phyloP scores from a whole-genome alignment of 2,888 invertebrate species.

The Clostera curtula region DNA sequence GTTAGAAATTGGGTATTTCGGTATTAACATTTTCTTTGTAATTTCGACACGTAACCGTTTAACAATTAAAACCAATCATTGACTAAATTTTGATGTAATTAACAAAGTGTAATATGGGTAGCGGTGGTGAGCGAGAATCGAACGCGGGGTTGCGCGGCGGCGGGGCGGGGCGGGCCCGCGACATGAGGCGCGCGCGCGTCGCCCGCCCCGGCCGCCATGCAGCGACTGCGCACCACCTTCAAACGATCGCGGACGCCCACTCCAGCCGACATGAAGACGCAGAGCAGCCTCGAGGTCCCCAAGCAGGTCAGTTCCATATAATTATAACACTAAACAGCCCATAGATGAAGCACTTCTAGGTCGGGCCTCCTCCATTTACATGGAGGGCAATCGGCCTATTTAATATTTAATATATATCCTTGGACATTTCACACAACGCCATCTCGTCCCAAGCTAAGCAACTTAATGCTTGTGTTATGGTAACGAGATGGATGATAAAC shows the following conservation, averaged over 20 bases:
- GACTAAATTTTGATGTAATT: constrained; percentile 1
- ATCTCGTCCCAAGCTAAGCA: too few species aligned
- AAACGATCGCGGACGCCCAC: constrained; percentile 91
- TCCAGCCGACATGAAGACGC: constrained; percentile 93
- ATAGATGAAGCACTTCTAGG: too few species aligned
- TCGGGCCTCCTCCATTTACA: too few species aligned
- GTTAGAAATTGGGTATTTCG: too few species aligned
- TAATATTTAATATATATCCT: too few species aligned
- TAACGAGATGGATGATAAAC: too few species aligned
- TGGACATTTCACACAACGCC: too few species aligned
- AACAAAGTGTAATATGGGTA: constrained; percentile 9
- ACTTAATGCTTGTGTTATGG: too few species aligned
- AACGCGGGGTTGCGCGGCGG: constrained; percentile 38
- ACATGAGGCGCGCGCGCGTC: constrained; percentile 57
- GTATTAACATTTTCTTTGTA: too few species aligned
- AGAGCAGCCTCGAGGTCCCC: constrained; percentile 92
- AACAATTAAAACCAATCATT: neutral
- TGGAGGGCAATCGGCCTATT: too few species aligned
- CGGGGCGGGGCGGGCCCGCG: constrained; percentile 66
- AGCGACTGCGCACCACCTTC: constrained; percentile 89
- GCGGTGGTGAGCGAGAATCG: constrained; percentile 33
- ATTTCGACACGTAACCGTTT: too few species aligned
- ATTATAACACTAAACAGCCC: too few species aligned
- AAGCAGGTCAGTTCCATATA: constrained; percentile 76
- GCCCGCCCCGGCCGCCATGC: constrained; percentile 77